Conservation (phyloP, 2,797 vertebrate genomes). For the Manis crassicaudata region DNA sequence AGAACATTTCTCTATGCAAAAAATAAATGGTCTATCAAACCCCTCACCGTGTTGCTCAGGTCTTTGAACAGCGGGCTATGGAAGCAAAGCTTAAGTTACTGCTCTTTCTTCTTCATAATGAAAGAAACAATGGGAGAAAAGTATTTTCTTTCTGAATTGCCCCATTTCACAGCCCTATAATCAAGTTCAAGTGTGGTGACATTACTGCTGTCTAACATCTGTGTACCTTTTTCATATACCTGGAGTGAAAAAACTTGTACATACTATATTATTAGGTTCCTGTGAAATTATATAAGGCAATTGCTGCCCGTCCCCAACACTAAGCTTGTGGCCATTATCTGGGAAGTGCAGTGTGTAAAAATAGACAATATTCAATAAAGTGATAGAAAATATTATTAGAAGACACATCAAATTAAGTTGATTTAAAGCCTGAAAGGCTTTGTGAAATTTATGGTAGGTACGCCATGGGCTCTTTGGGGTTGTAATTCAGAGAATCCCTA, state of each 20-base stretch:
- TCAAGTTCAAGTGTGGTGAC: not conserved
- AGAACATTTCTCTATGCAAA: not conserved
- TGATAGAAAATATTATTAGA: slow-evolving; percentile 40
- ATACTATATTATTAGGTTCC: not conserved
- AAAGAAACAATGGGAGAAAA: not conserved
- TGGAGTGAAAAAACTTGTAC: not conserved
- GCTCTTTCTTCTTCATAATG: not conserved
- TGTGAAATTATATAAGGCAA: not conserved
- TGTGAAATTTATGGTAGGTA: not conserved
- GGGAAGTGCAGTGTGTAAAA: slow-evolving; percentile 23
- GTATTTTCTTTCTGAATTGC: not conserved
- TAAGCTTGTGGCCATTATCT: slow-evolving; percentile 1
- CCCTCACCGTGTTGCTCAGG: not conserved
- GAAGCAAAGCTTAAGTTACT: not conserved
- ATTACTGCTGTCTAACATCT: not conserved
- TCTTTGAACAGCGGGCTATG: not conserved
- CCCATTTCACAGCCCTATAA: not conserved
- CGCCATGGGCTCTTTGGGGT: not conserved
- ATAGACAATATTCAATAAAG: slow-evolving; percentile 50
- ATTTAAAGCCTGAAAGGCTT: not conserved
- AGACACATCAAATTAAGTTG: slow-evolving; percentile 42
- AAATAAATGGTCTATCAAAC: not conserved
- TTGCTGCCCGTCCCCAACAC: not conserved
- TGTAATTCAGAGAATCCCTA: not conserved
- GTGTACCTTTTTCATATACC: not conserved